Base-by-base conservation (phyloP, 2,888 invertebrate species). In the Pseudococcus longispinus region DNA sequence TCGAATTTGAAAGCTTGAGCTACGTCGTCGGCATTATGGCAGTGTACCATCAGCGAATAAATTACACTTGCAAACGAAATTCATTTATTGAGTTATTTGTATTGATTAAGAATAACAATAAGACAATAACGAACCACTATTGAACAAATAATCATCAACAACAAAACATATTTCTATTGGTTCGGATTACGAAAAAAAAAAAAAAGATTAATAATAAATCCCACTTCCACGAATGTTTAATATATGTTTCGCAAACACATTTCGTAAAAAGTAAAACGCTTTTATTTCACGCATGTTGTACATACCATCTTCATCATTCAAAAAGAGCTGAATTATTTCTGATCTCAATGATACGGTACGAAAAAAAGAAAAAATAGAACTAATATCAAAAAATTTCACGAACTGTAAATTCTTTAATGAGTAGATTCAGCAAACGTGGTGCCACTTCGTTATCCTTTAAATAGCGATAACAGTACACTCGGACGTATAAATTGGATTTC, bases 191-290 rank as follows among this genome's bases (percentile, higher is more conserved):
- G 29, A 70, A 29, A 29, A 70, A 70, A 65, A 65, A 23, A 26
- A 60, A 60, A 60, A 60, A 60, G 60, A 70, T 70, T 80, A 80
- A 80, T n/a, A 42, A 80, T 80, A 80, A 37, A 80, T 80, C 77
- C 77, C 77, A 80, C n/a, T 80, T 37, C 77, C 77, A 80, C 77
- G 77, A 80, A 80, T n/a, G 42, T 80, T 15, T 42, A 80, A 80
- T 42, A 80, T 26, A 80, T 42, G 42, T 42, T 80, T 13, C 77
- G 4, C 42, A 11, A 80, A 80, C 29, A 26, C 60, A 5, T 26
- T 70, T 70, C 29, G 13, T 60, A 51, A 20, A 60, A 55, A 23
- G 60, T 60, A 60, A 60, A 20, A 60, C 20, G 23, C 23, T 1
- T 60, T 60, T 23, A 70, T 18, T 70, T 70, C 70, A 15, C 13